These are phyloP conservation scores for Exephanes ischioxanthus DNA, from an alignment of 2,888 invertebrate genomes.

Conservation along the genomic window DNA sequence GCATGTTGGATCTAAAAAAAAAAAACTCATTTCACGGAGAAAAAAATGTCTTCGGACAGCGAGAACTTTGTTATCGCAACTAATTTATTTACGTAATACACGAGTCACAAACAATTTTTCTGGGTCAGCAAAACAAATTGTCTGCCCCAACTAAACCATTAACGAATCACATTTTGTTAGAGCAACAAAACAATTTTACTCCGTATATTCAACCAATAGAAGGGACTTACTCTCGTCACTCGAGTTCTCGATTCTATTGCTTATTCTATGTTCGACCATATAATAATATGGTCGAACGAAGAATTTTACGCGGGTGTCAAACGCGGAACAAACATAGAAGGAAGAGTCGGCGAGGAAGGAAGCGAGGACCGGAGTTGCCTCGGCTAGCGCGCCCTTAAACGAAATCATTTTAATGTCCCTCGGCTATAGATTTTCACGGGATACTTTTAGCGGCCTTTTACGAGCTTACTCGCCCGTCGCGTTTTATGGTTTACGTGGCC, in stretches of 20 bases:
- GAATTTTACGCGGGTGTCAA: not conserved
- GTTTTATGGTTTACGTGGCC: slow-evolving; percentile 64
- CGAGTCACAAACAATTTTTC: too few species aligned
- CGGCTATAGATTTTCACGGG: slow-evolving; percentile 59
- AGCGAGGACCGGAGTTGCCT: slow-evolving; percentile 13
- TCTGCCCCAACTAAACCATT: too few species aligned
- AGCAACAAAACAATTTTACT: too few species aligned
- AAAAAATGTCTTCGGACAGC: too few species aligned
- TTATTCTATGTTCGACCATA: not conserved
- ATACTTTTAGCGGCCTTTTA: slow-evolving; percentile 58
- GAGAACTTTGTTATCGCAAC: too few species aligned
- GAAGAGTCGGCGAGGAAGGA: not conserved
- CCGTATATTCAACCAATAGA: not conserved
- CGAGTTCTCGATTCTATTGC: not conserved
- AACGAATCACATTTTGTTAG: too few species aligned
- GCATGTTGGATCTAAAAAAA: too few species aligned
- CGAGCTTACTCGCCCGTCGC: slow-evolving; percentile 51
- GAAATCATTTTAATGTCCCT: slow-evolving; percentile 62
- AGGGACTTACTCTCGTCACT: not conserved
- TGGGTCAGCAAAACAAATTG: too few species aligned
- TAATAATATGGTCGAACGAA: slow-evolving; percentile 1
- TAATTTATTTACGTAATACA: too few species aligned
- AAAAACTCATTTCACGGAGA: too few species aligned
- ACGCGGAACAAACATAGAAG: slow-evolving; percentile 2
- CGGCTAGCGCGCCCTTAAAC: slow-evolving; percentile 35